phyloP scores from a whole-genome alignment of 92 coral and sea anemone genomes.

The Hydrozoanthus gracilis region DNA sequence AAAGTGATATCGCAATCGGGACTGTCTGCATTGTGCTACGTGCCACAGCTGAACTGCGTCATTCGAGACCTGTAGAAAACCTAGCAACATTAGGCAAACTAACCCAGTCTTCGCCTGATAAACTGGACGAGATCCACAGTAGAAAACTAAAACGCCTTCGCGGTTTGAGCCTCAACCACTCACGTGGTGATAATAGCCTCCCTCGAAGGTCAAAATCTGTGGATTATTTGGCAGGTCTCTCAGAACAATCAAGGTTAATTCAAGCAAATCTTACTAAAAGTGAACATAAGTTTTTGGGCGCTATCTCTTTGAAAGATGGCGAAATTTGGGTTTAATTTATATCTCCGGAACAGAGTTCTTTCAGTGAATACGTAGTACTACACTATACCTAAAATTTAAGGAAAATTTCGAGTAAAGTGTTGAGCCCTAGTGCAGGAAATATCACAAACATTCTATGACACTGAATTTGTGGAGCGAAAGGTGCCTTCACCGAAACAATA shows the following conservation, averaged over 20 bases:
- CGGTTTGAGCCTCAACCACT: neutral
- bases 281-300: neutral
- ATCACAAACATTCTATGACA: too few relatives aligned
- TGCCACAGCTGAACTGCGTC: neutral
- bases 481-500: too few relatives aligned
- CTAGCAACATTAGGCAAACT: neutral
- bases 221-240: neutral
- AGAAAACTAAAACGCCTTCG: neutral
- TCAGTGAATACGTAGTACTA: too few relatives aligned
- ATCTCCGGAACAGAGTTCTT: neutral
- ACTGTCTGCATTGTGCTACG: neutral
- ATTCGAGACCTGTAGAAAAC: neutral
- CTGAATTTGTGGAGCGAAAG: too few relatives aligned
- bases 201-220: conserved; percentile 11
- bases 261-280: neutral
- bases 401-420: too few relatives aligned
- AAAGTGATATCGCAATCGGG: neutral
- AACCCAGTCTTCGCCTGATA: neutral
- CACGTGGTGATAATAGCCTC: neutral
- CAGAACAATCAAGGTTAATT: too few relatives aligned
- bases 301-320: neutral
- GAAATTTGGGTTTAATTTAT: neutral
- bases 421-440: too few relatives aligned
- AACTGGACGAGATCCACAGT: neutral
- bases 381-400: too few relatives aligned